Evolutionary conservation across 2,113 vertebrate genomes (phyloP), one percentile per base, ranked within the genome.

Genomic region (Bettongia penicillata): DNA sequence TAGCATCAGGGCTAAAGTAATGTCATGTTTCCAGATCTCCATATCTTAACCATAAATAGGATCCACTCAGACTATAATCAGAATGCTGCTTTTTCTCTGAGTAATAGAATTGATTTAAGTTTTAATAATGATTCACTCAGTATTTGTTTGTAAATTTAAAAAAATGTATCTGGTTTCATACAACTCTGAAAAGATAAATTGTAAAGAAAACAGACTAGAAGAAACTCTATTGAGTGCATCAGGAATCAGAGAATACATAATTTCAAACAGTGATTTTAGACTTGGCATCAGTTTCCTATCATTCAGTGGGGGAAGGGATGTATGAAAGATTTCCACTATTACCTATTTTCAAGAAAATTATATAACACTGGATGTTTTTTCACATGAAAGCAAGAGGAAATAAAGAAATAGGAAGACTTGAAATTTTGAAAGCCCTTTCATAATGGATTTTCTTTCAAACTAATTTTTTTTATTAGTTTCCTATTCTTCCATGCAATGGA

Each of bases 291-390:
- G 89, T 11, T 97, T 96, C 91, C 97, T 97, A 48, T 93, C 97
- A 91, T 90, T 0, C 61, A 96, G 92, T 96, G 92, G 96, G 91
- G 94, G 96, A 84, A 84, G 68, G 19, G 37, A 84, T 11, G 52
- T 91, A 94, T 95, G 95, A 97, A 98, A 95, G 91, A 89, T 94
- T 97, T 97, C 96, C 94, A 97, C 94, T 48, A 84, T 43, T 31
- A 94, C 96, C 95, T 95, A 96, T 94, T 93, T 57, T 51, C 37
- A 68, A 50, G 52, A 28, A 84, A 95, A 96, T 97, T 98, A 96
- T 98, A 95, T 97, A 98, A 98, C 93, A 92, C 96, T 98, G 97
- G 96, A 95, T 97, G 93, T 8, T 16, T 97, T 97, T 97, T 96
- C 49, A 90, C 28, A 50, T 25, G 89, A 50, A 90, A 90, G 89